A percentile compares a stretch with the other conserved stretches of the same genome.
Evolutionary conservation across 1,140 invertebrate genomes (phyloP).

Genomic region (Listronotus oregonensis): DNA sequence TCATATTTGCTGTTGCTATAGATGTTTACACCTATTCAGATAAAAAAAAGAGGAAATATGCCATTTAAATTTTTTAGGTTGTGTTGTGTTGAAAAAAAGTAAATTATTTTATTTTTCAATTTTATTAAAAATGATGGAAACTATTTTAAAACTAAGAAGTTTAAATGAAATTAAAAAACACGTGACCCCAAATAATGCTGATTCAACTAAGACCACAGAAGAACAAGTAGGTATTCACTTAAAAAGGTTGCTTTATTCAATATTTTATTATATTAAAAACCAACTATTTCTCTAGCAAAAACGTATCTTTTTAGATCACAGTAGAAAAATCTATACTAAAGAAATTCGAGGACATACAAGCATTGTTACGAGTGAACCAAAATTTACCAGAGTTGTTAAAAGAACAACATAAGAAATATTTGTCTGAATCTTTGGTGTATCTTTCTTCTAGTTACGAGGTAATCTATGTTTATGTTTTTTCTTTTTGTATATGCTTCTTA

Average conservation of each 20-base stretch:
- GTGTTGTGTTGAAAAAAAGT: no score
- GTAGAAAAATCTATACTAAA: conserved; percentile 46
- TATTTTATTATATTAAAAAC: not conserved
- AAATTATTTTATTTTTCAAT: not conserved
- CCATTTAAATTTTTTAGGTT: no score
- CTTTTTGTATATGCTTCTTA: not conserved
- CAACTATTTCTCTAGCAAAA: not conserved
- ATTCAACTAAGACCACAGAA: conserved; percentile 60
- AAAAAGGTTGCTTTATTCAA: conserved; percentile 1
- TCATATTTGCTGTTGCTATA: no score
- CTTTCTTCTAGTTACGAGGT: conserved; percentile 74
- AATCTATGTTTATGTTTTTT: conserved; percentile 40
- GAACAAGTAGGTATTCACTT: conserved; percentile 60
- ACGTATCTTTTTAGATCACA: conserved; percentile 31
- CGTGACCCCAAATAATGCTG: conserved; percentile 57
- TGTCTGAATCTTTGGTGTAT: conserved; percentile 71
- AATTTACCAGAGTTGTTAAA: conserved; percentile 66
- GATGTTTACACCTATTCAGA: no score
- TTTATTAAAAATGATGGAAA: conserved; percentile 27
- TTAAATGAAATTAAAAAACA: conserved; percentile 36
- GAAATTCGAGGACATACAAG: conserved; percentile 40
- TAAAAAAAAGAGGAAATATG: no score
- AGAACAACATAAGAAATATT: conserved; percentile 68
- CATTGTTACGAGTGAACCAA: conserved; percentile 34
- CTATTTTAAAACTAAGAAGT: conserved; percentile 30